Evolutionary conservation across 1,140 invertebrate species (phyloP), one percentile per base, ranked within the genome.

Genomic region (Drosophila athabasca): DNA sequence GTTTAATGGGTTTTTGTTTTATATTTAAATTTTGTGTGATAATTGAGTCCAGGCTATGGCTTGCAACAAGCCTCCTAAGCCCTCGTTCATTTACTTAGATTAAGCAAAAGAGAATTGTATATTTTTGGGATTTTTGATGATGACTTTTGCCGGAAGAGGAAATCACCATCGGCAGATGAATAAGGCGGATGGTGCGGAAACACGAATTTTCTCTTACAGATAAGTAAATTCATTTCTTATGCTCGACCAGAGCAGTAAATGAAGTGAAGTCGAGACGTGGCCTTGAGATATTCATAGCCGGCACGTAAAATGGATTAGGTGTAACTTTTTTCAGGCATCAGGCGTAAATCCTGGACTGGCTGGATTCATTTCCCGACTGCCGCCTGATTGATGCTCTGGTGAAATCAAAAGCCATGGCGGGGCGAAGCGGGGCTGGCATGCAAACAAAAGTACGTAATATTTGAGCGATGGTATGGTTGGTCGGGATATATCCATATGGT

Each of bases 151-250:
- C 54, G 68, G 68, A 71, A 60, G 66, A 52, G 68, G 29, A 71
- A 61, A 61, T 71, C 54, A 71, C 41, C 65, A 69, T 57, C 19
- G 65, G 35, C 57, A 69, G 11, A 13, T 39, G 35, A 1, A 39
- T 39, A 11, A 11, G 35, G 35, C 5, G 3, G 31, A 49, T 6
- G 5, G 9, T 22, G 39, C 8, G 9, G 2, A 26, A 62, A 67
- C 51, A 57, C 3, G 51, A 58, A 29, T 43, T 43, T 68, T 8
- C 44, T 44, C 26, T 43, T 49, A 58, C 24, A 69, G 64, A 69
- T 69, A 69, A 58, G 66, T 26, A 69, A 69, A 69, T 69, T 69
- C 66, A 69, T 69, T 69, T 69, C 66, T 68, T 65, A 58, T 69
- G 65, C 66, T 69, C 66, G 51, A 69, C 51, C 66, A 50, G 51